phyloP scores from a whole-genome alignment of 2,113 vertebrate species.

The Ceyx melanurus region DNA sequence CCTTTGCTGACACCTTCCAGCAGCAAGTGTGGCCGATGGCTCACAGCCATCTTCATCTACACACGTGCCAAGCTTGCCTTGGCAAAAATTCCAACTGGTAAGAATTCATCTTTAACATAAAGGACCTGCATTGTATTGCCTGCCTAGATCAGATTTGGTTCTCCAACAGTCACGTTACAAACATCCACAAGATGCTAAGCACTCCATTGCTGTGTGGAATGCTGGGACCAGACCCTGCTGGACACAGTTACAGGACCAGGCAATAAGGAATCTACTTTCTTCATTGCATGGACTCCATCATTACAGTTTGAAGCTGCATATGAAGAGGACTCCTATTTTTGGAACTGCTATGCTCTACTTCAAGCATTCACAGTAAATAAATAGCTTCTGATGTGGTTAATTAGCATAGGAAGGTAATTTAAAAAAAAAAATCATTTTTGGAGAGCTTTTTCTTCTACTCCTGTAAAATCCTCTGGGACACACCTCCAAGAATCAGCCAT shows the following conservation, averaged over 20 bases:
- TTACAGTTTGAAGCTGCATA: conserved; percentile 34
- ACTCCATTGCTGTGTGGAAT: neutral
- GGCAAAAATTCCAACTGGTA: conserved; percentile 65
- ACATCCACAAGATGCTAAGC: neutral
- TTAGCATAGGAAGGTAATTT: conserved; percentile 24
- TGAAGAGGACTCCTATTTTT: conserved; percentile 43
- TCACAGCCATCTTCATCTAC: conserved; percentile 62
- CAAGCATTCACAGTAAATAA: conserved; percentile 71
- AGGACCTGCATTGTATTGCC: conserved; percentile 63
- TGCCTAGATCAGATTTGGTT: conserved; percentile 33
- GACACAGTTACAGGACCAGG: conserved; percentile 56
- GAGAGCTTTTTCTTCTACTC: neutral
- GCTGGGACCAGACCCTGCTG: conserved; percentile 23
- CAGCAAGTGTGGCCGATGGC: conserved; percentile 46
- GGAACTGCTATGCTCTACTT: conserved; percentile 47
- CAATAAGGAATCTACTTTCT: conserved; percentile 56
- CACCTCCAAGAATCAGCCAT: conserved; percentile 4
- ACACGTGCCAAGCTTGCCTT: conserved; percentile 62
- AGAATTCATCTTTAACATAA: conserved; percentile 67
- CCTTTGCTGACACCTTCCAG: conserved; percentile 49
- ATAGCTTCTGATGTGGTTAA: conserved; percentile 55
- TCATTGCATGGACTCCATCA: conserved; percentile 37
- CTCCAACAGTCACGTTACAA: neutral
- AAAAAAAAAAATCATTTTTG: neutral
- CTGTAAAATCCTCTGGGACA: conserved; percentile 45